A percentile compares a stretch with the other conserved stretches of the same genome.
Conservation (phyloP, 2,888 invertebrate species). For the Pomacea canaliculata region DNA sequence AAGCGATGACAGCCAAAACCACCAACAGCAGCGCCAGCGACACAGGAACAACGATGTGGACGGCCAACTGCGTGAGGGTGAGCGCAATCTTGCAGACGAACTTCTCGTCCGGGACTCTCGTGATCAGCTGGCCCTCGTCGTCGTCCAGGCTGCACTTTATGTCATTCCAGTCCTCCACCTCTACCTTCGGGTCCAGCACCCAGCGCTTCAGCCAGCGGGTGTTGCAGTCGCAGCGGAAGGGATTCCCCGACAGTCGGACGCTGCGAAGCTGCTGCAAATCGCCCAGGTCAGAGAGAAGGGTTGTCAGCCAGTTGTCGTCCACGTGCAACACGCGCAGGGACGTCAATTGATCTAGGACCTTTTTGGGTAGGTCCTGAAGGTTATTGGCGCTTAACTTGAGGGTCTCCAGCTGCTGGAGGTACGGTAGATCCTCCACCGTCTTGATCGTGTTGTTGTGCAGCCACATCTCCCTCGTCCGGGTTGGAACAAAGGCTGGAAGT, state of each 20-base stretch:
- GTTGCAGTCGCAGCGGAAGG: slow-evolving; percentile 32
- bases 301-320: slow-evolving; percentile 28
- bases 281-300: slow-evolving; percentile 7
- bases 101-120: slow-evolving; percentile 16
- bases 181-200: slow-evolving; percentile 14
- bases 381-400: neutral
- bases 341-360: slow-evolving; percentile 8
- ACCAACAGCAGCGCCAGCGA: slow-evolving; percentile 2
- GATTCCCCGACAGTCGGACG: slow-evolving; percentile 26
- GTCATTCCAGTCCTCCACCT: slow-evolving; percentile 16
- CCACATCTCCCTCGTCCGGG: slow-evolving; percentile 23
- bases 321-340: slow-evolving; percentile 18
- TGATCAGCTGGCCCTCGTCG: slow-evolving; percentile 20
- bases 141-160: slow-evolving; percentile 28
- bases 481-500: slow-evolving; percentile 16
- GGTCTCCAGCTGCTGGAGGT: slow-evolving; percentile 1
- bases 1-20: slow-evolving; percentile 3
- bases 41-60: slow-evolving; percentile 16
- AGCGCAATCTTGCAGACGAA: slow-evolving; percentile 28
- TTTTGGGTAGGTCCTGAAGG: slow-evolving; percentile 5
- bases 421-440: slow-evolving; percentile 1
- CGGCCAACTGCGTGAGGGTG: slow-evolving; percentile 10
- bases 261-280: slow-evolving; percentile 5
- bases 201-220: slow-evolving; percentile 32
- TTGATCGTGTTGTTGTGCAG: slow-evolving; percentile 28